phyloP scores from a whole-genome alignment of 2,888 invertebrate genomes.

The Orchesellides sinensis region DNA sequence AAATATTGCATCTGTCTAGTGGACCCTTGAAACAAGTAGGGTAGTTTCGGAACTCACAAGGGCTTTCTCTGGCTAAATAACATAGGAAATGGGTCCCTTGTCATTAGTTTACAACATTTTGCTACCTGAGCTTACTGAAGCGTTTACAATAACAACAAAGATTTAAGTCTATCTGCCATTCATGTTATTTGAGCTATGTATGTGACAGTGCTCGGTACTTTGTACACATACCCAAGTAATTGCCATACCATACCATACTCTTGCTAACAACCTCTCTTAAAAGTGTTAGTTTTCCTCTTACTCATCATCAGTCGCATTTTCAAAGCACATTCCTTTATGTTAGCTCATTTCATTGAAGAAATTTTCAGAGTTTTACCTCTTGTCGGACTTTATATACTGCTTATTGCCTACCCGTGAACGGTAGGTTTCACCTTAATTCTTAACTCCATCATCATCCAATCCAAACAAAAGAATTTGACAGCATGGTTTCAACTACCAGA shows the following conservation, averaged over 20 bases:
- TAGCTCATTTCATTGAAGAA: slow-evolving; percentile 47
- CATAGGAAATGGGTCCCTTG: slow-evolving; percentile 18
- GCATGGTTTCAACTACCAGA: too few relatives aligned
- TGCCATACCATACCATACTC: neutral
- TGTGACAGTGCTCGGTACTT: neutral
- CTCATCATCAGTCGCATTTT: slow-evolving; percentile 27
- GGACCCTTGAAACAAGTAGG: neutral
- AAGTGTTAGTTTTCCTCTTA: slow-evolving; percentile 4
- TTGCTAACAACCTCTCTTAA: neutral
- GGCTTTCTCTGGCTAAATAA: neutral
- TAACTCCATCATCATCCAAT: slow-evolving; percentile 47
- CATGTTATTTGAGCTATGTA: neutral
- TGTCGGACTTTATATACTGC: neutral
- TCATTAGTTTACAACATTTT: slow-evolving; percentile 36
- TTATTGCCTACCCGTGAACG: neutral
- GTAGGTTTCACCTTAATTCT: slow-evolving; percentile 61
- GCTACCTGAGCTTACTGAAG: slow-evolving; percentile 47
- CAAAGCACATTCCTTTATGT: slow-evolving; percentile 28
- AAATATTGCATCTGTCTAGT: neutral
- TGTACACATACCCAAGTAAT: neutral
- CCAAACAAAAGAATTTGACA: slow-evolving; percentile 42
- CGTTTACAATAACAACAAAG: slow-evolving; percentile 31
- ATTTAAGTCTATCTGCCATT: slow-evolving; percentile 12
- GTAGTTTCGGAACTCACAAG: neutral
- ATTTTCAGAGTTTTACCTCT: neutral